Conservation (phyloP, 2,113 vertebrate genomes). For the Paramormyrops kingsleyae region DNA sequence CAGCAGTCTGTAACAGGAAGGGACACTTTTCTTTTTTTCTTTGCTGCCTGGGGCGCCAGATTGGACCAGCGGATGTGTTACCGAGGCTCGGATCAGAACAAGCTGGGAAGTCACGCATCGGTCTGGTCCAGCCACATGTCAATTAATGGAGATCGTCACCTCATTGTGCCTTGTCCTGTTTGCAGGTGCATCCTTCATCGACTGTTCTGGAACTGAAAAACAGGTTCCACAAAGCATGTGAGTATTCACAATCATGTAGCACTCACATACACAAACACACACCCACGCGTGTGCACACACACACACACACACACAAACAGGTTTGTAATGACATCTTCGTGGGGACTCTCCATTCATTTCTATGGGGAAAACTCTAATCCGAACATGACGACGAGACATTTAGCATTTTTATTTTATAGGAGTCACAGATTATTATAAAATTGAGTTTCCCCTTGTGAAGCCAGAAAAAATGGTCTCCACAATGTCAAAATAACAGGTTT, state of each 20-base stretch:
- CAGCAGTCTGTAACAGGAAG: conserved; percentile 28
- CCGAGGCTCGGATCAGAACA: conserved; percentile 28
- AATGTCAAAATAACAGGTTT: too few species aligned
- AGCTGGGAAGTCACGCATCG: conserved; percentile 40
- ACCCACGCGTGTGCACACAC: background rate
- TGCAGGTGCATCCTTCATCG: conserved; percentile 65
- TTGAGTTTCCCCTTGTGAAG: too few species aligned
- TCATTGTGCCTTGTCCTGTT: conserved; percentile 44
- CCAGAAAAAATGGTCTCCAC: too few species aligned
- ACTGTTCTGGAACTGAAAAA: conserved; percentile 67
- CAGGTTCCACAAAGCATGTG: conserved; percentile 68
- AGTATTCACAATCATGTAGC: conserved; percentile 41
- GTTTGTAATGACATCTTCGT: too few species aligned
- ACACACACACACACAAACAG: background rate
- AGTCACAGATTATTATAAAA: too few species aligned
- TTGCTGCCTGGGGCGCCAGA: background rate
- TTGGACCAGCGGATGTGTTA: conserved; percentile 9
- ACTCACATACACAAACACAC: background rate
- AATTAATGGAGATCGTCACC: conserved; percentile 16
- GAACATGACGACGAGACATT: too few species aligned
- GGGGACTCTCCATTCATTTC: too few species aligned
- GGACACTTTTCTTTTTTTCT: background rate
- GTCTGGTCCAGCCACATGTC: background rate
- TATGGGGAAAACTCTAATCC: too few species aligned
- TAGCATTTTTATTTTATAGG: too few species aligned